These are phyloP conservation scores for Mungos mungo DNA, from an alignment of 2,113 vertebrate species.

Conservation along the genomic window DNA sequence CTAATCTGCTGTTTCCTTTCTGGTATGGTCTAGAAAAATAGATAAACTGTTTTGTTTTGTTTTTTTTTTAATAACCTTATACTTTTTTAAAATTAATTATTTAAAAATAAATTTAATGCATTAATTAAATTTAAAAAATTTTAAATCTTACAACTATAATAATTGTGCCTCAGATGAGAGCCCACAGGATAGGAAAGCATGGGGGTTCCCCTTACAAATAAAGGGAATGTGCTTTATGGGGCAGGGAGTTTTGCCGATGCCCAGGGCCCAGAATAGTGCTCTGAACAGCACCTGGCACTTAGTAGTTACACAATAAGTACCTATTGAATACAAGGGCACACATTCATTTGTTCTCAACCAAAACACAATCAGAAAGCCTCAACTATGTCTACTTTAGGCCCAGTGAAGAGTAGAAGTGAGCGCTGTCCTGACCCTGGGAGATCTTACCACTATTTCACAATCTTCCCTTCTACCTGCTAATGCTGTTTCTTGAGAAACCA, in stretches of 20 bases:
- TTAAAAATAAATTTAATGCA: too few relatives aligned
- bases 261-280: background rate
- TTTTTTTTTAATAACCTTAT: background rate
- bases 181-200: background rate
- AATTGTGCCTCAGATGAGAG: background rate
- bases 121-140: too few relatives aligned
- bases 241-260: background rate
- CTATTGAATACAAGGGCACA: background rate
- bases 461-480: background rate
- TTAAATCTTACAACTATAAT: background rate
- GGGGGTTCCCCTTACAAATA: background rate
- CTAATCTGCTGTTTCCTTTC: background rate
- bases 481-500: slow-evolving; percentile 19
- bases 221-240: background rate
- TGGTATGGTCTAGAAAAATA: background rate
- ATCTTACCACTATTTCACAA: background rate
- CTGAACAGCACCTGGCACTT: background rate
- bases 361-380: slow-evolving; percentile 27
- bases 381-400: background rate
- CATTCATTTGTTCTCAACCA: background rate
- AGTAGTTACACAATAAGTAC: background rate
- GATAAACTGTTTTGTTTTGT: background rate
- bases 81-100: background rate
- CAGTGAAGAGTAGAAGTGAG: background rate
- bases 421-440: background rate